These are phyloP conservation scores for Terebella lapidaria DNA, from an alignment of 2,888 invertebrate genomes.

Conservation along the genomic window DNA sequence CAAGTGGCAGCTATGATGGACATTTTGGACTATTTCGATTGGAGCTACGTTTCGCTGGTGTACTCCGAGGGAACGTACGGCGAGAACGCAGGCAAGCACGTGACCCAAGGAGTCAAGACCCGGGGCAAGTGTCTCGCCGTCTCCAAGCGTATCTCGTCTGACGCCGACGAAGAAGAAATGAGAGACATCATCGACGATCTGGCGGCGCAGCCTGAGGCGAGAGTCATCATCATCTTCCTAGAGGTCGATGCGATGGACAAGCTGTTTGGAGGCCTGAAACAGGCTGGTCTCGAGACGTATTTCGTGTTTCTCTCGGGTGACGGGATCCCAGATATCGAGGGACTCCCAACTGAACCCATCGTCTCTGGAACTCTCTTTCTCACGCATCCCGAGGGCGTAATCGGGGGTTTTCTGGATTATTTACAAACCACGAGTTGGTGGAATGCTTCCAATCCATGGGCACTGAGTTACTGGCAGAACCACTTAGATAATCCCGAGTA, in stretches of 20 bases:
- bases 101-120: not conserved
- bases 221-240: not conserved
- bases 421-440: not conserved
- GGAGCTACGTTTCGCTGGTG: slow-evolving; percentile 2
- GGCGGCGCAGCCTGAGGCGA: not conserved
- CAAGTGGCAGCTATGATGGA: slow-evolving; percentile 2
- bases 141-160: not conserved
- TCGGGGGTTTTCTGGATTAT: not conserved
- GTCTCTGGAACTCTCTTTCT: not conserved
- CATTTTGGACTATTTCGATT: not conserved
- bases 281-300: not conserved
- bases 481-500: no score
- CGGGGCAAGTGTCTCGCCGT: not conserved
- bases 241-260: not conserved
- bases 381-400: no score
- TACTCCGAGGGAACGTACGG: not conserved
- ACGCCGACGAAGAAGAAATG: not conserved
- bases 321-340: not conserved
- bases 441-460: not conserved
- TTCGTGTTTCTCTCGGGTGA: not conserved
- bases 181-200: not conserved
- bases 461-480: no score
- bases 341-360: not conserved
- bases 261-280: not conserved
- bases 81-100: not conserved